Conservation (phyloP, 2,888 invertebrate genomes). For the Helicoverpa assulta region DNA sequence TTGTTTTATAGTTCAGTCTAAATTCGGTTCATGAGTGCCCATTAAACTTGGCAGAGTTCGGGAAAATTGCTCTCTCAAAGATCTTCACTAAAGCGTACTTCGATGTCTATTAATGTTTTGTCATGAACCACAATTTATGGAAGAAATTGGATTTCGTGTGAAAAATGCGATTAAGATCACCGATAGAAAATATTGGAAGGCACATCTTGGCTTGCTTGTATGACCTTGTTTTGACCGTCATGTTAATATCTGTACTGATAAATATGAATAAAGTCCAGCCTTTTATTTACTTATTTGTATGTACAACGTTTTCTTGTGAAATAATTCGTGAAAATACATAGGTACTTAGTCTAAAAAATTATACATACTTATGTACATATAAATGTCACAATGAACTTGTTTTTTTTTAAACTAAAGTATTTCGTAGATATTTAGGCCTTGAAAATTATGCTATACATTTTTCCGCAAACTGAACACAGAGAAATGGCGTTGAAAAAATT, state of each 20-base stretch:
- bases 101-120: constrained; percentile 38
- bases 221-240: not conserved
- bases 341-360: too few species aligned
- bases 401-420: not conserved
- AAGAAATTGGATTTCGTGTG: constrained; percentile 43
- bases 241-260: not conserved
- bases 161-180: constrained; percentile 45
- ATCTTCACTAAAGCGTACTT: constrained; percentile 44
- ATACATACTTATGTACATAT: too few species aligned
- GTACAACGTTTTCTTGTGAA: too few species aligned
- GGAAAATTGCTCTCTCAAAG: constrained; percentile 33
- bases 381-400: too few species aligned
- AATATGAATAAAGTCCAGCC: not conserved
- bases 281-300: not conserved
- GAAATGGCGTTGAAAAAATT: constrained; percentile 25
- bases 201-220: not conserved
- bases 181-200: constrained; percentile 31
- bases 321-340: too few species aligned
- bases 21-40: constrained; percentile 33
- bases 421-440: constrained; percentile 6
- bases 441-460: not conserved
- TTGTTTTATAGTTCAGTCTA: constrained; percentile 43
- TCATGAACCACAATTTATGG: constrained; percentile 43
- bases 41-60: constrained; percentile 31
- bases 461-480: constrained; percentile 12